Evolutionary conservation across 2,888 invertebrate species (phyloP).

Genomic region (Microctonus aethiopoides): DNA sequence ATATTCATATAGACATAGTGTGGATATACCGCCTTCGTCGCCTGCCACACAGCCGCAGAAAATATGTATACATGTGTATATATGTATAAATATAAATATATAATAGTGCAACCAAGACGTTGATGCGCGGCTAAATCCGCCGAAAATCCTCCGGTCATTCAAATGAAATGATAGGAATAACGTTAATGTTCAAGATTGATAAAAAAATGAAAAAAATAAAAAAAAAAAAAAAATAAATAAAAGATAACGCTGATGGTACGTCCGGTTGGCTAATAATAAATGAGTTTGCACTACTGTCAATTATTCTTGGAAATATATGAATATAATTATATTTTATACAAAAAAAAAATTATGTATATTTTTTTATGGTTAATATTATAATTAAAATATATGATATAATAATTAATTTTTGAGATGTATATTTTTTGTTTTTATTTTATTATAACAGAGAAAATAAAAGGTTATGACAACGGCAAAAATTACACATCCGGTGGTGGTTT

Average conservation of each 20-base stretch:
- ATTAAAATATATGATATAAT: not conserved
- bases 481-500: slow-evolving; percentile 10
- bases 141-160: slow-evolving; percentile 24
- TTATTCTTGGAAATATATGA: slow-evolving; percentile 1
- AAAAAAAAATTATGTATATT: not conserved
- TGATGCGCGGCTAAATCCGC: slow-evolving; percentile 8
- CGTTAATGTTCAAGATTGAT: not conserved
- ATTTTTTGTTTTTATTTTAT: not conserved
- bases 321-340: not conserved
- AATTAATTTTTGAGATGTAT: not conserved
- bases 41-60: not conserved
- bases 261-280: slow-evolving; percentile 17
- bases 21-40: not conserved
- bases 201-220: not conserved
- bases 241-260: slow-evolving; percentile 19
- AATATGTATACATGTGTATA: no score
- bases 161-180: slow-evolving; percentile 20
- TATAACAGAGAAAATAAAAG: not conserved
- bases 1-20: not conserved
- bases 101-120: slow-evolving; percentile 17
- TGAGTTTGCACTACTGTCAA: not conserved
- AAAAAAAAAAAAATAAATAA: slow-evolving; percentile 8
- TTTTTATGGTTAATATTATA: not conserved
- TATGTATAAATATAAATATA: no score
- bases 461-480: slow-evolving; percentile 1